Percentiles rank a stretch among this genome's conserved stretches.
Conservation (phyloP, 1,140 invertebrate species). For the Drosophila mojavensis region DNA sequence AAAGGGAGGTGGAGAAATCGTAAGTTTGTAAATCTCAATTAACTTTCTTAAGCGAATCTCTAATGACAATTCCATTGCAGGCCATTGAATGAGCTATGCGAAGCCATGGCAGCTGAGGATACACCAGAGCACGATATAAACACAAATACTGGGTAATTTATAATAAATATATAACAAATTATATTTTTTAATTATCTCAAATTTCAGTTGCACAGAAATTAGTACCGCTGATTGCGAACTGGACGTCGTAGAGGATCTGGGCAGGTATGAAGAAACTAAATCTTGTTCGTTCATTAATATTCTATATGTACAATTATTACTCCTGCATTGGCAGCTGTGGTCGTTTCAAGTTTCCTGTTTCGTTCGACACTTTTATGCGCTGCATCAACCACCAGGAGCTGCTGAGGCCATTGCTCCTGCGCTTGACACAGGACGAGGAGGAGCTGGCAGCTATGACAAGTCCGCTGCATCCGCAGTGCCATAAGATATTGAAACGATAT, state of each 20-base stretch:
- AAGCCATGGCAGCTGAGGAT: no score
- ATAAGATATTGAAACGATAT: conserved; percentile 28
- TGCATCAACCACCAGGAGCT: conserved; percentile 40
- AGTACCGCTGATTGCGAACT: background rate
- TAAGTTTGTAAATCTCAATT: background rate
- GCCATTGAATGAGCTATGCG: background rate
- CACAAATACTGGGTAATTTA: no score
- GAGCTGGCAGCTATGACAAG: background rate
- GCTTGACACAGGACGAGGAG: background rate
- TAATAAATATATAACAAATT: no score
- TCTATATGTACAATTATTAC: background rate
- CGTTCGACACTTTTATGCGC: conserved; percentile 29
- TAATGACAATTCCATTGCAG: background rate
- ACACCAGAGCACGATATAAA: no score
- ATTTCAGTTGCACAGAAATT: background rate
- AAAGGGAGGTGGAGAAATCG: background rate
- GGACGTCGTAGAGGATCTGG: conserved; percentile 12
- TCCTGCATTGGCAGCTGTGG: conserved; percentile 15
- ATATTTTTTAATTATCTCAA: no score
- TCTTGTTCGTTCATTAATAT: background rate
- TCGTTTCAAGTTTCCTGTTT: conserved; percentile 33
- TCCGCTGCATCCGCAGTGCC: conserved; percentile 3
- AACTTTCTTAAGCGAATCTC: background rate
- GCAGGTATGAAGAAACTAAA: conserved; percentile 12
- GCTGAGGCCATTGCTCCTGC: conserved; percentile 18